Evolutionary conservation across 2,113 vertebrate genomes (phyloP).

Genomic region (Aegithalos caudatus): DNA sequence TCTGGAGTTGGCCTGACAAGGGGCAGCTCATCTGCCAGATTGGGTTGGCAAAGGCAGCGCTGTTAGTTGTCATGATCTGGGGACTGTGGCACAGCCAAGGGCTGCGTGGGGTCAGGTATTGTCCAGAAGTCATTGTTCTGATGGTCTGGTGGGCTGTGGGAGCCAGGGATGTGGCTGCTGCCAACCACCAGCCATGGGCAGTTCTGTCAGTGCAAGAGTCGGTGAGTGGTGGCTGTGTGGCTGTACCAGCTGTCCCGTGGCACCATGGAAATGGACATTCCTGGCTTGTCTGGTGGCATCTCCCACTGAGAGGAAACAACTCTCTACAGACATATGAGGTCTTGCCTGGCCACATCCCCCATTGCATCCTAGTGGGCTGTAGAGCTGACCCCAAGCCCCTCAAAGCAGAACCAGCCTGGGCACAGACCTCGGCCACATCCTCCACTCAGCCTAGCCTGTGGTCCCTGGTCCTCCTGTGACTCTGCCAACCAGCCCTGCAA

Average conservation of each 20-base stretch:
- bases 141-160: background rate
- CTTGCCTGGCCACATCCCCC: background rate
- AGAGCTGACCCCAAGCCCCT: background rate
- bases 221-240: background rate
- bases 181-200: background rate
- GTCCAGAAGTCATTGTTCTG: background rate
- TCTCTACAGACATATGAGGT: rapidly evolving
- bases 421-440: background rate
- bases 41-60: background rate
- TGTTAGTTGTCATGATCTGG: rapidly evolving
- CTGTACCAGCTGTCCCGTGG: background rate
- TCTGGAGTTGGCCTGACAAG: background rate
- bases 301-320: background rate
- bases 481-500: background rate
- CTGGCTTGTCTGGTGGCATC: rapidly evolving
- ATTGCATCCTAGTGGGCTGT: background rate
- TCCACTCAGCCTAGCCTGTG: background rate
- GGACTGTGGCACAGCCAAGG: background rate
- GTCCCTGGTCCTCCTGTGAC: background rate
- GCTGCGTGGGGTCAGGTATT: rapidly evolving
- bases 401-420: background rate
- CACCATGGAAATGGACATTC: background rate
- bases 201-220: background rate
- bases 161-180: background rate
- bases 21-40: background rate